Percentiles rank a stretch among this genome's conserved stretches.
These are phyloP conservation scores for Thera britannica DNA, from an alignment of 2,888 invertebrate species.

Conservation along the genomic window DNA sequence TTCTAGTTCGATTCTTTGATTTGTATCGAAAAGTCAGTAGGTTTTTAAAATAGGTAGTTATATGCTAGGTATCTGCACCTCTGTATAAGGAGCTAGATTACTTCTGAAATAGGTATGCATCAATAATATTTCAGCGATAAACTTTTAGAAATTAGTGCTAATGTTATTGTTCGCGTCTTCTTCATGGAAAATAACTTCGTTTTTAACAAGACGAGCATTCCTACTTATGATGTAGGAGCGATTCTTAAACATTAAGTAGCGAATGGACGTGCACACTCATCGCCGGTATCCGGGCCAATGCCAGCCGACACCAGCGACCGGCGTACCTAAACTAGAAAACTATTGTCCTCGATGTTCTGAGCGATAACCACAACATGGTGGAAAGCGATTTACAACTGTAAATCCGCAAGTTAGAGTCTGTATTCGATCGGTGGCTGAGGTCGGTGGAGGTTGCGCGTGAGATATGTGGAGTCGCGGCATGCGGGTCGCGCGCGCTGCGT, in stretches of 20 bases:
- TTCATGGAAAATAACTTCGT: neutral
- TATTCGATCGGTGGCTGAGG: slow-evolving; percentile 49
- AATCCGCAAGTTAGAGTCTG: slow-evolving; percentile 53
- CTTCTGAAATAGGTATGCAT: slow-evolving; percentile 4
- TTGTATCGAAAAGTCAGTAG: neutral
- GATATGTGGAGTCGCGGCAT: slow-evolving; percentile 84
- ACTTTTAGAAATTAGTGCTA: neutral
- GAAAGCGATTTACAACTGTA: slow-evolving; percentile 60
- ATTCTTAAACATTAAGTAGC: slow-evolving; percentile 39
- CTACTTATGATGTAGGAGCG: slow-evolving; percentile 30
- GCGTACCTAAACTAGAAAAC: slow-evolving; percentile 82
- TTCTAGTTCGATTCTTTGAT: neutral
- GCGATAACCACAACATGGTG: slow-evolving; percentile 72
- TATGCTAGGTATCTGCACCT: neutral
- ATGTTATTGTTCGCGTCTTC: neutral
- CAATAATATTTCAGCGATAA: slow-evolving; percentile 15
- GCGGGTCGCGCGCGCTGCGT: slow-evolving; percentile 83
- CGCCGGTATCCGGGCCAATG: slow-evolving; percentile 83
- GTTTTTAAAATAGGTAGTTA: neutral
- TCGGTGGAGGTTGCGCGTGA: slow-evolving; percentile 80
- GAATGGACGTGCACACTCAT: slow-evolving; percentile 77
- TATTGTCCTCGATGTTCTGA: slow-evolving; percentile 83
- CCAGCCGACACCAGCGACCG: slow-evolving; percentile 67
- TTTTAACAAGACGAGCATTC: neutral
- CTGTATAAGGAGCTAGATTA: neutral